Conservation (phyloP, 2,113 vertebrate genomes). For the Pluvianellus socialis region DNA sequence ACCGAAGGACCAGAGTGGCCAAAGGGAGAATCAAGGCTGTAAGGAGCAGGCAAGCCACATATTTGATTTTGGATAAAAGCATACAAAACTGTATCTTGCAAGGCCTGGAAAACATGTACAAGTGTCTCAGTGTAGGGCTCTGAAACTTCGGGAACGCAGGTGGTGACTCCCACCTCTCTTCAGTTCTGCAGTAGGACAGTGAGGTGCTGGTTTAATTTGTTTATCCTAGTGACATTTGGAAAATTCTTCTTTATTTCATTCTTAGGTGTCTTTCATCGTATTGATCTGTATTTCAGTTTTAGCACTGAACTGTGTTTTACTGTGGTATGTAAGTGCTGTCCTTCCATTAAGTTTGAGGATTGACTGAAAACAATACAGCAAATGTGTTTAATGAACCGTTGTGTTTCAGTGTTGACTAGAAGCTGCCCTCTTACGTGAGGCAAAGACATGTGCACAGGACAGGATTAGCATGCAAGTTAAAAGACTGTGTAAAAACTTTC, state of each 20-base stretch:
- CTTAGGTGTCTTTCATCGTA: neutral
- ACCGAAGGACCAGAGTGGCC: rapidly evolving
- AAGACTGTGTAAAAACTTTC: neutral
- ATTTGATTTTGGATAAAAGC: neutral
- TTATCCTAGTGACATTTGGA: neutral
- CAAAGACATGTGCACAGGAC: neutral
- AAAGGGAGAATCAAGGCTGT: neutral
- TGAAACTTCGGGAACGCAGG: neutral
- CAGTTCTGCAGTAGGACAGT: neutral
- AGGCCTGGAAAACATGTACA: neutral
- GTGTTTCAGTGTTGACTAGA: neutral
- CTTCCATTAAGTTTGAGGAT: neutral
- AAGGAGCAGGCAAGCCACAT: neutral
- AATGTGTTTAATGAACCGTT: neutral
- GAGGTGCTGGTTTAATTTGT: neutral
- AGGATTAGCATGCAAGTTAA: neutral
- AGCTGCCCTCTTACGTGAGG: neutral
- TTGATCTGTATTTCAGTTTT: neutral
- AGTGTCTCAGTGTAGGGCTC: neutral
- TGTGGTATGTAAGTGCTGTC: neutral
- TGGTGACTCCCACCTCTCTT: neutral
- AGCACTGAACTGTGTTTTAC: neutral
- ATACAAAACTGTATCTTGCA: neutral
- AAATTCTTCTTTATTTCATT: neutral
- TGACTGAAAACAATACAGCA: neutral